phyloP scores from a whole-genome alignment of 2,113 vertebrate genomes.

The Halichoerus grypus region DNA sequence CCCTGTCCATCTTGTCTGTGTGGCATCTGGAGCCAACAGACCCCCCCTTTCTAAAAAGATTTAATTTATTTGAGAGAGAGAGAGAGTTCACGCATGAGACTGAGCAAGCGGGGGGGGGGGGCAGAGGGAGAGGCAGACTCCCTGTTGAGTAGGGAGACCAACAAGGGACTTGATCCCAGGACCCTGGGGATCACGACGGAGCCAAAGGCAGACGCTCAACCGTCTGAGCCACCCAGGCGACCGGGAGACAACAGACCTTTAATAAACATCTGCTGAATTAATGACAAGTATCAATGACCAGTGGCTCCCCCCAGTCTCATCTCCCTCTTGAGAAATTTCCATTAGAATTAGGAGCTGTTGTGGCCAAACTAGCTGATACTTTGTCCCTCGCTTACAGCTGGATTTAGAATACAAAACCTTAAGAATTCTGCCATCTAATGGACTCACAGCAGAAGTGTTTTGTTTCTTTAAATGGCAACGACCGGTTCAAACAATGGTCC shows the following conservation, averaged over 20 bases:
- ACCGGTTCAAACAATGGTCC: not conserved
- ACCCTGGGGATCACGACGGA: not conserved
- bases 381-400: not conserved
- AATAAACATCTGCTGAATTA: not conserved
- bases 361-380: not conserved
- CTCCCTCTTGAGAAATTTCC: not conserved
- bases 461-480: not conserved
- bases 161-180: not conserved
- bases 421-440: slow-evolving; percentile 64
- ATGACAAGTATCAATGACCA: not conserved
- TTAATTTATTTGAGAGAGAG: not conserved
- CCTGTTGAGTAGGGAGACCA: too few species aligned
- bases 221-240: too few species aligned
- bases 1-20: rapidly evolving
- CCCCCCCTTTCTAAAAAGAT: not conserved
- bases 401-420: not conserved
- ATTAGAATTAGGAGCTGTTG: not conserved
- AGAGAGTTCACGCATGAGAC: not conserved
- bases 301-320: not conserved
- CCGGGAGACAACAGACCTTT: not conserved
- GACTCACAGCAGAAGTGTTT: not conserved
- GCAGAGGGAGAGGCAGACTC: not conserved
- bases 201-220: too few species aligned
- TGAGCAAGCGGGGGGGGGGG: not conserved
- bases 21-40: not conserved